phyloP scores from a whole-genome alignment of 1,140 invertebrate genomes.

The Drosophila arizonae region DNA sequence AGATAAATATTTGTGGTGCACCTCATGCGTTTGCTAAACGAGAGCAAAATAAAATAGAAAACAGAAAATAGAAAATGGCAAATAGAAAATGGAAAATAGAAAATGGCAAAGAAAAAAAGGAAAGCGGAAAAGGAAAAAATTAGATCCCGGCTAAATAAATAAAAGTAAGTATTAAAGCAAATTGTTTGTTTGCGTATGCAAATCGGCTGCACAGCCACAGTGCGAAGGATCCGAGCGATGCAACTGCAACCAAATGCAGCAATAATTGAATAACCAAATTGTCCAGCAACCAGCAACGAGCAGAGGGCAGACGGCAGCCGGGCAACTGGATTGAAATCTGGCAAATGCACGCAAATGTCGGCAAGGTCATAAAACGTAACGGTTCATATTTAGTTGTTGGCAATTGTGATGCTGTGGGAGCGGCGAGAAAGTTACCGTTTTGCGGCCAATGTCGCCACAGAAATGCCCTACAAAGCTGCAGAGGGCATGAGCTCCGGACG shows the following conservation, averaged over 20 bases:
- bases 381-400: slow-evolving; percentile 58
- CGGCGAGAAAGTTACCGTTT: not conserved
- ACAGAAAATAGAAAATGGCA: not conserved
- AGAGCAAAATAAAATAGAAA: slow-evolving; percentile 23
- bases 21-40: slow-evolving; percentile 86
- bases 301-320: too few relatives aligned
- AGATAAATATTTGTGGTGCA: slow-evolving; percentile 90
- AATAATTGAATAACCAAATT: slow-evolving; percentile 70
- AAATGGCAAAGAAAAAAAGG: not conserved
- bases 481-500: too few relatives aligned
- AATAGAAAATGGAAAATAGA: slow-evolving; percentile 14
- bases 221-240: slow-evolving; percentile 46
- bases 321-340: slow-evolving; percentile 8
- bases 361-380: slow-evolving; percentile 69
- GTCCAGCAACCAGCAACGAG: slow-evolving; percentile 30
- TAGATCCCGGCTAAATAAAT: slow-evolving; percentile 16
- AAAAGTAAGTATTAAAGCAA: slow-evolving; percentile 41
- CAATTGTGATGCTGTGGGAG: slow-evolving; percentile 3
- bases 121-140: slow-evolving; percentile 2
- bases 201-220: slow-evolving; percentile 44
- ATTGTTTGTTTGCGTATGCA: slow-evolving; percentile 41
- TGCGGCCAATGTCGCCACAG: not conserved
- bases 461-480: not conserved
- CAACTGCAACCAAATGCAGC: slow-evolving; percentile 54
- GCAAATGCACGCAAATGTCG: slow-evolving; percentile 55